Percentiles rank a stretch among this genome's conserved stretches.
phyloP scores from a whole-genome alignment of 1,140 invertebrate species.

The Zaprionus gabonicus region DNA sequence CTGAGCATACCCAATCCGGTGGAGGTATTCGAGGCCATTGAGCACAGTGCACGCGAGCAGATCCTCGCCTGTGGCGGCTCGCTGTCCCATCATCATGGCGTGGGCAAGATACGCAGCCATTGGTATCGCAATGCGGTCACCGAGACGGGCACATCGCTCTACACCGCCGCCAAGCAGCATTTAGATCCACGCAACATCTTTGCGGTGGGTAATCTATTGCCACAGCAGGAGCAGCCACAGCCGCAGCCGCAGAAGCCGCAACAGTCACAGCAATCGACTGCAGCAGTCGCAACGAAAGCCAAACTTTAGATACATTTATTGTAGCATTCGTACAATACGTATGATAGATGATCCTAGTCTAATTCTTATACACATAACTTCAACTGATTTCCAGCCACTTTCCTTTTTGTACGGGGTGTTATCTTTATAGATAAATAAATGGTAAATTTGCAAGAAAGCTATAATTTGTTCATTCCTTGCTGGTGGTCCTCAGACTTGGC shows the following conservation, averaged over 20 bases:
- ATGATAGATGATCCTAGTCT: constrained; percentile 53
- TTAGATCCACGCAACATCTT: constrained; percentile 98
- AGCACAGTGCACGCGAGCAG: constrained; percentile 94
- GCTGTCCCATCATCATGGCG: constrained; percentile 98
- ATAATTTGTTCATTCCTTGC: not conserved
- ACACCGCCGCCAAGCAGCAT: constrained; percentile 92
- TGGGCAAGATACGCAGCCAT: constrained; percentile 95
- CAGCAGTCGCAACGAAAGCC: constrained; percentile 53
- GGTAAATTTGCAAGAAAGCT: constrained; percentile 61
- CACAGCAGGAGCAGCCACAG: constrained; percentile 41
- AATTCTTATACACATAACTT: constrained; percentile 44
- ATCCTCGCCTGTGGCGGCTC: constrained; percentile 96
- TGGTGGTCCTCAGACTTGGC: constrained; percentile 24
- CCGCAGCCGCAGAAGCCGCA: constrained; percentile 8
- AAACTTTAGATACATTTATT: constrained; percentile 65
- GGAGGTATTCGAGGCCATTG: constrained; percentile 92
- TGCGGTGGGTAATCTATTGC: constrained; percentile 91
- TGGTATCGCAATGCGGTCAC: constrained; percentile 94
- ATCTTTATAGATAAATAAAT: constrained; percentile 70
- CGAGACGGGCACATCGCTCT: constrained; percentile 89
- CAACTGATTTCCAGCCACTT: constrained; percentile 43
- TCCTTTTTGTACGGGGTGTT: constrained; percentile 74
- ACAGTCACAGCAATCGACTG: constrained; percentile 1
- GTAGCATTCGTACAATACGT: constrained; percentile 1
- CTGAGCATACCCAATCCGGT: constrained; percentile 89